Percentiles rank a stretch among this genome's conserved stretches.
These are phyloP conservation scores for Coilia nasus DNA, from an alignment of 2,797 vertebrate species.

Conservation along the genomic window DNA sequence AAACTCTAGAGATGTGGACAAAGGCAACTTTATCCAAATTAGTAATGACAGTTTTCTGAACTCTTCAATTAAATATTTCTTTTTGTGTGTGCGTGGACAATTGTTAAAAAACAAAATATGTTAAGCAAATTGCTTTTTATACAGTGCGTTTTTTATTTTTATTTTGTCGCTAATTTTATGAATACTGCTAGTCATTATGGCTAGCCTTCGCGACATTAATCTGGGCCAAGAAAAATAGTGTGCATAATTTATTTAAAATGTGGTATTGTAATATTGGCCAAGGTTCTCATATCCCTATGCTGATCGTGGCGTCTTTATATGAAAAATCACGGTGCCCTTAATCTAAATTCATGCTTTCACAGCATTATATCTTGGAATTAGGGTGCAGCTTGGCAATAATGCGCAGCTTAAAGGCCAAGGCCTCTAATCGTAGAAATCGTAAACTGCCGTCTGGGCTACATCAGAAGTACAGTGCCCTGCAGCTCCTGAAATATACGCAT, in stretches of 20 bases:
- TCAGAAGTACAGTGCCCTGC: background rate
- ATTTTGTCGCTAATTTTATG: background rate
- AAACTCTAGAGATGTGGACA: conserved; percentile 39
- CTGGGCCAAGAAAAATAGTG: background rate
- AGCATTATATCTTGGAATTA: background rate
- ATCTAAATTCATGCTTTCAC: background rate
- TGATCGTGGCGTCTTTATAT: background rate
- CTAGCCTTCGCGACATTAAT: background rate
- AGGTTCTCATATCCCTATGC: background rate
- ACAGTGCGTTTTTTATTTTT: background rate
- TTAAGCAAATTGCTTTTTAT: background rate
- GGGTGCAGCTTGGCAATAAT: background rate
- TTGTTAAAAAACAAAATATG: background rate
- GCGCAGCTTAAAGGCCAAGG: background rate
- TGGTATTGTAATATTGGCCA: background rate
- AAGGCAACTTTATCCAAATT: conserved; percentile 39
- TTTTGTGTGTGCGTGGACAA: background rate
- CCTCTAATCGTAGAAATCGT: background rate
- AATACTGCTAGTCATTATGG: background rate
- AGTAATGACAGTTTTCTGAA: conserved; percentile 50
- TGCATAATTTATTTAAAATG: background rate
- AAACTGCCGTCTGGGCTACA: background rate
- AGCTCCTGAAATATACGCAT: background rate
- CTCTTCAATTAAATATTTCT: background rate
- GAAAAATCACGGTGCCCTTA: background rate